Conservation (phyloP, 2,888 invertebrate species). For the Leptura quadrifasciata region DNA sequence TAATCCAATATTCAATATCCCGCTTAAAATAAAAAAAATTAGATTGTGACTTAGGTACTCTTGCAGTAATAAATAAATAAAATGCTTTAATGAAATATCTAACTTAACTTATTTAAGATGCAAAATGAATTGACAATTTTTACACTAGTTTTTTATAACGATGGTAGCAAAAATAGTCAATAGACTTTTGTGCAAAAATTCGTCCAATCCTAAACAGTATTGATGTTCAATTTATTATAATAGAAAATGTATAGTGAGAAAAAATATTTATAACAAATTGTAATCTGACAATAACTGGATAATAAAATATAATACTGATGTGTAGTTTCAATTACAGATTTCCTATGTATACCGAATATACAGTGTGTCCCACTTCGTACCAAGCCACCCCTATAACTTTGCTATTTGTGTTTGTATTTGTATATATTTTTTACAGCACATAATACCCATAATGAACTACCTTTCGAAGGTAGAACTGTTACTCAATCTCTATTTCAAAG, state of each 20-base stretch:
- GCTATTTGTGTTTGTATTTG: too few species aligned
- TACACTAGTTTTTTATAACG: slow-evolving; percentile 15
- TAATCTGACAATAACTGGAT: slow-evolving; percentile 59
- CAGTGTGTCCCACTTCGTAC: too few species aligned
- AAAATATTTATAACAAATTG: slow-evolving; percentile 56
- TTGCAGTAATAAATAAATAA: slow-evolving; percentile 2
- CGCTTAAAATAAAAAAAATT: slow-evolving; percentile 14
- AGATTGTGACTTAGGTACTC: slow-evolving; percentile 15
- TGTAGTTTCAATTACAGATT: slow-evolving; percentile 10
- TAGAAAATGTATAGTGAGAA: slow-evolving; percentile 57
- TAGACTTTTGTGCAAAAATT: slow-evolving; percentile 21
- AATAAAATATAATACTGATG: slow-evolving; percentile 40
- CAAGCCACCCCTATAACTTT: too few species aligned
- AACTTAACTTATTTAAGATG: slow-evolving; percentile 19
- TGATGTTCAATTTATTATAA: slow-evolving; percentile 52
- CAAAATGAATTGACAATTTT: slow-evolving; percentile 29
- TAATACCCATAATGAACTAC: too few species aligned
- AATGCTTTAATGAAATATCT: slow-evolving; percentile 6
- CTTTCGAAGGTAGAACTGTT: too few species aligned
- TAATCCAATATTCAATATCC: neutral
- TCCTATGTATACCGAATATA: neutral
- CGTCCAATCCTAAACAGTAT: slow-evolving; percentile 48
- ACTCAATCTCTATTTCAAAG: too few species aligned
- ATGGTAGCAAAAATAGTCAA: slow-evolving; percentile 27
- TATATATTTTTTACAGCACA: too few species aligned